These are phyloP conservation scores for Stictonetta naevosa DNA, from an alignment of 2,113 vertebrate genomes.

Conservation along the genomic window DNA sequence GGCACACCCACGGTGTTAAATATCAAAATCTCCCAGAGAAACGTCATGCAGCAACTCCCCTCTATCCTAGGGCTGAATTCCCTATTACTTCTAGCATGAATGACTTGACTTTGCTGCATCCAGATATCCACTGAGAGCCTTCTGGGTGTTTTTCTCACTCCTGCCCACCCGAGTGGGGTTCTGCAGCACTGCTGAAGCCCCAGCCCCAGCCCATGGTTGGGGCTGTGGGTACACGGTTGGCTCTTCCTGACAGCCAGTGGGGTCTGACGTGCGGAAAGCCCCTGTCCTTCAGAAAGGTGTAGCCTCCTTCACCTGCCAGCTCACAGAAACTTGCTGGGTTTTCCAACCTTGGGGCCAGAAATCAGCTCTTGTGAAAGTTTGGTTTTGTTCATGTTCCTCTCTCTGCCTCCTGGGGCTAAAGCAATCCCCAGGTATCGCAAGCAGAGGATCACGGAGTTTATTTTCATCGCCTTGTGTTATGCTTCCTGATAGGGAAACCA, in stretches of 20 bases:
- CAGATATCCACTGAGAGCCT: background rate
- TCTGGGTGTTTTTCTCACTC: background rate
- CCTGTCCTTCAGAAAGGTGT: background rate
- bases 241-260: background rate
- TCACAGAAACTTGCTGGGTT: background rate
- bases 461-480: background rate
- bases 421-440: background rate
- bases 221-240: background rate
- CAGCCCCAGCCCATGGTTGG: background rate
- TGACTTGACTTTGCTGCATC: background rate
- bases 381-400: background rate
- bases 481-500: background rate
- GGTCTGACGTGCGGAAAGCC: background rate
- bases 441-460: background rate
- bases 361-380: background rate
- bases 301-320: constrained; percentile 34
- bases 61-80: background rate
- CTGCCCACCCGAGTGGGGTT: rapidly evolving
- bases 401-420: background rate
- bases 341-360: background rate
- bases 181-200: background rate
- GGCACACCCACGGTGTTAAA: background rate
- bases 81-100: background rate
- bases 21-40: background rate
- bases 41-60: background rate